Base-by-base conservation (phyloP, 2,797 vertebrate species). In the Arnoldichthys spilopterus region DNA sequence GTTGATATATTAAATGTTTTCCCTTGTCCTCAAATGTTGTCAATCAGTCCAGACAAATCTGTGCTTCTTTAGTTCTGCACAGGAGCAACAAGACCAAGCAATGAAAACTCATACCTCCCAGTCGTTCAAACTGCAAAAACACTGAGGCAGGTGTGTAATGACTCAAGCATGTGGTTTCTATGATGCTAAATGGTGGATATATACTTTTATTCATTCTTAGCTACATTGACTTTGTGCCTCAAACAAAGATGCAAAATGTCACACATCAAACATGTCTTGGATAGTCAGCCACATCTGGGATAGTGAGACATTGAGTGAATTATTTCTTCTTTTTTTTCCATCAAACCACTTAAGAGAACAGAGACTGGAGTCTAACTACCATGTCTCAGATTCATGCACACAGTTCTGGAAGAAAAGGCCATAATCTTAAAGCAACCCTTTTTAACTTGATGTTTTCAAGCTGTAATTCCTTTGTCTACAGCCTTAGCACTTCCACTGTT, bases 301-400 rank as follows among this genome's bases (percentile, higher is more conserved):
- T 4, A 61, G 2, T 16, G 4, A 28, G 12, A 18, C 16, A 30
- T 53, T 49, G 22, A 20, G 61, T 78, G 76, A 80, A 61, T 84
- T 37, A 37, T 37, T 63, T 16, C n/a, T 22, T 3, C 30, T 56
- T 43, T 30, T 8, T 20, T 45, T 22, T 22, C 54, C 45, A 68
- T 5, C 11, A 28, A 16, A 28, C 5, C 12, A 4, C 6, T 9
- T 16, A 64, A n/a, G 8, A 43, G 18, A 58, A 40, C 2, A 5
- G 15, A 24, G 40, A 58, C 40, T 61, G 13, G 13, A 12, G 8
- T 18, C 9, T 77, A 34, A 6, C 16, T 69, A 30, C 28, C 67
- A 13, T 47, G 15, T 58, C 18, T 15, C 26, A 61, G 28, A 18
- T 7, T 16, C n/a, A 37, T 11, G 5, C 47, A 40, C 28, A 51